A percentile compares a stretch with the other conserved stretches of the same genome.
These are phyloP conservation scores for Danaus plexippus DNA, from an alignment of 1,140 invertebrate genomes.

Conservation along the genomic window DNA sequence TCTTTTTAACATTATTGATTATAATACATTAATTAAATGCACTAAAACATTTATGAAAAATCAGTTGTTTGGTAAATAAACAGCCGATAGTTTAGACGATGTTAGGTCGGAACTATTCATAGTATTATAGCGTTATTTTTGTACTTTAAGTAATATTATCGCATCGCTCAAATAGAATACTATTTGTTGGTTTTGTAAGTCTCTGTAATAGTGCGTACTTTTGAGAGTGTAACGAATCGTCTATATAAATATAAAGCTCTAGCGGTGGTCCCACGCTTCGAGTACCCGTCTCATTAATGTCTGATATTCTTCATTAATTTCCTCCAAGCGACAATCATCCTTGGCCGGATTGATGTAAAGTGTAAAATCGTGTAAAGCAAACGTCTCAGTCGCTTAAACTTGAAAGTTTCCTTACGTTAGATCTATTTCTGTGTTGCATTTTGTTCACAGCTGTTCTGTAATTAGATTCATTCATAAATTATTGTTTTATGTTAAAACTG, in stretches of 20 bases:
- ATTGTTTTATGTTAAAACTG: slow-evolving; percentile 12
- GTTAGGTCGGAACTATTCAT: no score
- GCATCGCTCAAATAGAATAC: no score
- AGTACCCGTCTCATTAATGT: slow-evolving; percentile 21
- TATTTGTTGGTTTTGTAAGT: not conserved
- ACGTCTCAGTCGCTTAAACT: not conserved
- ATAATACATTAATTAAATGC: not conserved
- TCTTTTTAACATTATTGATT: slow-evolving; percentile 1
- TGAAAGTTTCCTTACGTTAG: slow-evolving; percentile 17
- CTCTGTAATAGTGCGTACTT: not conserved
- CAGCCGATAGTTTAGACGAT: not conserved
- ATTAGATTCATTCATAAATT: slow-evolving; percentile 34
- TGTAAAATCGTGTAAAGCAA: slow-evolving; percentile 1
- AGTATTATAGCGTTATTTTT: no score
- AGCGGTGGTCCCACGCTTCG: slow-evolving; percentile 40
- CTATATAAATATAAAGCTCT: slow-evolving; percentile 18
- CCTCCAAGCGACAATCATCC: not conserved
- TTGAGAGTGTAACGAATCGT: slow-evolving; percentile 21
- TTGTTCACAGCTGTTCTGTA: slow-evolving; percentile 45
- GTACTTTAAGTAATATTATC: no score
- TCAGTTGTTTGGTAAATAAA: not conserved
- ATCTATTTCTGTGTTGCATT: slow-evolving; percentile 40
- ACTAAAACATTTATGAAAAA: not conserved
- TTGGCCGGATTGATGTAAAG: slow-evolving; percentile 1
- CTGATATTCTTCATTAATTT: not conserved